phyloP scores from a whole-genome alignment of 2,113 vertebrate genomes.

The Pseudois nayaur region DNA sequence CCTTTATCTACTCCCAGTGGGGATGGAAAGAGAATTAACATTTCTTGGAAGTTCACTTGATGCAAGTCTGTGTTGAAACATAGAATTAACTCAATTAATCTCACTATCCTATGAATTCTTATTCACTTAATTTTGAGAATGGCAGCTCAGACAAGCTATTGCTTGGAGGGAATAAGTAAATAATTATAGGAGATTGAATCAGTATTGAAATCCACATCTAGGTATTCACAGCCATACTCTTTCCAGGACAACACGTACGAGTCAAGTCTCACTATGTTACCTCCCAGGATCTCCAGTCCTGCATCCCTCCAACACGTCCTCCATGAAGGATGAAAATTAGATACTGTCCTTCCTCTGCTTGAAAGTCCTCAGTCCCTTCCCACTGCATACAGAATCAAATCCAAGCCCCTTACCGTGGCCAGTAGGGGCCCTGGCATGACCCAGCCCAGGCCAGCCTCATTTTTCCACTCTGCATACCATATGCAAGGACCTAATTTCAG shows the following conservation, averaged over 20 bases:
- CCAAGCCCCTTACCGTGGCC: neutral
- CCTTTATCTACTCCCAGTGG: neutral
- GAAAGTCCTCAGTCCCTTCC: neutral
- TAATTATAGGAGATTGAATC: neutral
- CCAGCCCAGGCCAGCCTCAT: neutral
- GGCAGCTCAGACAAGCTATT: neutral
- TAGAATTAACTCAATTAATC: neutral
- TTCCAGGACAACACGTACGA: fast-evolving
- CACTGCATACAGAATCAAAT: neutral
- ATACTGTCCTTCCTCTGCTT: neutral
- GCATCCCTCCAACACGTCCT: neutral
- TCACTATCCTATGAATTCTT: neutral
- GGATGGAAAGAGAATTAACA: neutral
- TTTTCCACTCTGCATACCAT: neutral
- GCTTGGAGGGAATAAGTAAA: neutral
- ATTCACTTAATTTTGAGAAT: neutral
- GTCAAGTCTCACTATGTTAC: neutral
- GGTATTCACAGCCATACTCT: neutral
- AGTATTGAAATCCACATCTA: neutral
- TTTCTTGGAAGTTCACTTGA: neutral
- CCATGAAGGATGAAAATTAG: neutral
- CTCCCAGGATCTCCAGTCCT: neutral
- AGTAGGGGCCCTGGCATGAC: fast-evolving
- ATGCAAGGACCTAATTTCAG: neutral
- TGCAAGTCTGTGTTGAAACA: neutral